phyloP scores from a whole-genome alignment of 1,140 invertebrate genomes.

The Lanistes nyassanus region DNA sequence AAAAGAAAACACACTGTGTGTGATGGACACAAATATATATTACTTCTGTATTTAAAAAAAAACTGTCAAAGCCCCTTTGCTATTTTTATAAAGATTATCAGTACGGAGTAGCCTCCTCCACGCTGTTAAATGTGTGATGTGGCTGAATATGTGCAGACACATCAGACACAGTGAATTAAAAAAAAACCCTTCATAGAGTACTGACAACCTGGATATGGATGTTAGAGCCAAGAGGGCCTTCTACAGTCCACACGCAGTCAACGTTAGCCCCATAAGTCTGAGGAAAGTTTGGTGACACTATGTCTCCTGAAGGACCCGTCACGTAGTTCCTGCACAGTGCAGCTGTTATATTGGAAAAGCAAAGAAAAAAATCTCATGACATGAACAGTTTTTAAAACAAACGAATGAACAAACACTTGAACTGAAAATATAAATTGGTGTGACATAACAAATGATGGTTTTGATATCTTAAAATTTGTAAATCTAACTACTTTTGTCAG shows the following conservation, averaged over 20 bases:
- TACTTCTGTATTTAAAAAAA: no score
- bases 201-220: slow-evolving; percentile 78
- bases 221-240: slow-evolving; percentile 94
- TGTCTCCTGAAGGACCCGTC: slow-evolving; percentile 84
- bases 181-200: background rate
- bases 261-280: slow-evolving; percentile 88
- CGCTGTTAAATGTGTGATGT: background rate
- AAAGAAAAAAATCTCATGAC: background rate
- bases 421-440: background rate
- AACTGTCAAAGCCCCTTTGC: background rate
- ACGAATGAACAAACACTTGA: background rate
- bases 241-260: slow-evolving; percentile 97
- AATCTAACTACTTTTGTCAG: background rate
- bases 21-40: no score
- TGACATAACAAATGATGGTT: background rate
- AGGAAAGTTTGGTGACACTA: slow-evolving; percentile 94
- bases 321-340: slow-evolving; percentile 60
- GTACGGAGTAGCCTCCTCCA: no score
- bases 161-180: background rate
- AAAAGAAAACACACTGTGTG: background rate
- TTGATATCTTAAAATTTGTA: background rate
- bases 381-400: background rate
- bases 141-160: background rate
- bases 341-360: slow-evolving; percentile 24
- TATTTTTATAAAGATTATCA: no score